Evolutionary conservation across 1,140 invertebrate genomes (phyloP), one percentile per base, ranked within the genome.

Genomic region (Leptinotarsa texana): DNA sequence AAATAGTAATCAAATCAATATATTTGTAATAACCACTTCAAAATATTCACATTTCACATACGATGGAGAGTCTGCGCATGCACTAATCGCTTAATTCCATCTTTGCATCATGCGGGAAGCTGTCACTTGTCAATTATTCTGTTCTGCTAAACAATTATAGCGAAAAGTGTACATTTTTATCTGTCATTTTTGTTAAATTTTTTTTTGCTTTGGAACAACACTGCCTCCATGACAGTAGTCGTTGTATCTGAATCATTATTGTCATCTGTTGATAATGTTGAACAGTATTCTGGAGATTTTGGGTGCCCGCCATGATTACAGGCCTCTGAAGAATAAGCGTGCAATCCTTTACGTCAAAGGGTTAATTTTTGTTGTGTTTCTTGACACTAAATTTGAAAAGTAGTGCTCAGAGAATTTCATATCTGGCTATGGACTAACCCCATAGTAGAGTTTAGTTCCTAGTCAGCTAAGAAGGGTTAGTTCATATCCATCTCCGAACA

Each of bases 321-420:
- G 88, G 89, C 75, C 82, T 81, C 80, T 82, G 83, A 8, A 82
- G 76, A 77, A 82, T 84, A 68, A 75, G 81, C 80, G 85, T 89
- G 79, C 82, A 84, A 74, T 82, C 82, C 80, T 87, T 97, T 97
- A 80, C 96, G 90, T 96, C 96, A 97, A 63, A 97, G 85, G 27
- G 94, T 96, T 61, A 97, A 97, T 89, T 97, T 96, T 89, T 99
- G 98, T 86, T 99, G 98, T 99, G 85, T 99, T 98, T 89, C 99
- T 98, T 11, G 99, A 89, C 57, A 99, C 98, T 76, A 99, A 88
- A 89, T 99, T 99, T 33, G 99, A 90, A 86, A 97, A 99, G 87
- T 99, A 99, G 79, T 96, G 90, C 6, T 99, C 98, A 76, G 97
- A 99, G 86, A 99, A 99, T 84, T 99, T 99, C 85, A 11, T 42